A percentile compares a stretch with the other conserved stretches of the same genome.
Conservation (phyloP, 2,797 vertebrate species). For the Centropyge bicolor region DNA sequence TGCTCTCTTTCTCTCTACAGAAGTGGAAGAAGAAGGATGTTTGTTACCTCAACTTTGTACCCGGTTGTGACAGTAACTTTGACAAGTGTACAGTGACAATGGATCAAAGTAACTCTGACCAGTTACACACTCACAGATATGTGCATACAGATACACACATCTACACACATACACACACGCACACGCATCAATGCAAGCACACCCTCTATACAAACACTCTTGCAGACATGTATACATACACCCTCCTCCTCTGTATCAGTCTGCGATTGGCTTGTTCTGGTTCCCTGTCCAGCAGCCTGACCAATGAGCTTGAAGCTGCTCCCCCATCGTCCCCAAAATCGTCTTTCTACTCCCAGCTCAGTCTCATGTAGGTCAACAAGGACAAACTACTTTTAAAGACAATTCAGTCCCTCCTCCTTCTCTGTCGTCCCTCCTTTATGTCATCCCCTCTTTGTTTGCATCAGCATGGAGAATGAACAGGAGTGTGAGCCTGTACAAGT, state of each 20-base stretch:
- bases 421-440: constrained; percentile 45
- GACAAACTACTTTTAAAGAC: constrained; percentile 71
- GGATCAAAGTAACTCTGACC: constrained; percentile 79
- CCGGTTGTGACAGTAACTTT: constrained; percentile 81
- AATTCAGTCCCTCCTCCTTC: constrained; percentile 34
- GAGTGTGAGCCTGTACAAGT: constrained; percentile 70
- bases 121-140: constrained; percentile 75
- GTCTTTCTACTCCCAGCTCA: constrained; percentile 45
- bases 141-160: constrained; percentile 56
- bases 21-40: constrained; percentile 69
- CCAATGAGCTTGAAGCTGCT: constrained; percentile 83
- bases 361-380: constrained; percentile 70
- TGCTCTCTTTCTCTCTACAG: constrained; percentile 48
- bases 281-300: constrained; percentile 75
- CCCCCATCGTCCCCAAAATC: constrained; percentile 9
- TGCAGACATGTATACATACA: constrained; percentile 61
- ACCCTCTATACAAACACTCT: constrained; percentile 53
- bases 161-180: constrained; percentile 32
- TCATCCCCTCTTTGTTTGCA: constrained; percentile 66
- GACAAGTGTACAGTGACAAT: constrained; percentile 84
- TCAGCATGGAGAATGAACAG: constrained; percentile 84
- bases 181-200: constrained; percentile 56
- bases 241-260: constrained; percentile 81
- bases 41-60: constrained; percentile 84
- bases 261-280: constrained; percentile 82